Conservation (phyloP, 2,113 vertebrate species). For the Oriolus oriolus region DNA sequence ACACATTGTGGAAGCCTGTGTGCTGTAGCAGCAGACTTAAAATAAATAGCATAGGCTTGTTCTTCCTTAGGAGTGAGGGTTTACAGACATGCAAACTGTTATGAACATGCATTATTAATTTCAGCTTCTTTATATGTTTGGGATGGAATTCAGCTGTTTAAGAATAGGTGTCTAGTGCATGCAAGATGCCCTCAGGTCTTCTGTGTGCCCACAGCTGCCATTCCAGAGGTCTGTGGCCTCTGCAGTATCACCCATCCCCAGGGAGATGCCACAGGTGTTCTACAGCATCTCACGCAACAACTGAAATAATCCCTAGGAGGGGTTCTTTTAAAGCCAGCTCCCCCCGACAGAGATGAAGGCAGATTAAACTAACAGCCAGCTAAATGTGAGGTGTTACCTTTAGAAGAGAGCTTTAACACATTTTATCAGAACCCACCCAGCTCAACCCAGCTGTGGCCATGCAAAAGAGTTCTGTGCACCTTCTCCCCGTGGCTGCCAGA, state of each 20-base stretch:
- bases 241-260: background rate
- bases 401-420: background rate
- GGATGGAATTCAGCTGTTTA: background rate
- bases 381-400: background rate
- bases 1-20: fast-evolving
- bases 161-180: background rate
- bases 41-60: background rate
- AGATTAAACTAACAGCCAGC: background rate
- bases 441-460: background rate
- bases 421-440: background rate
- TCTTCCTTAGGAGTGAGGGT: background rate
- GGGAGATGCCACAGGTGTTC: background rate
- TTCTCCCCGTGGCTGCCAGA: background rate
- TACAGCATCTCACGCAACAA: background rate
- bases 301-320: background rate
- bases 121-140: background rate
- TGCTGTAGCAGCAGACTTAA: background rate
- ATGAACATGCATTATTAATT: background rate
- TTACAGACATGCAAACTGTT: background rate
- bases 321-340: background rate
- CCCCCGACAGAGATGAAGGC: background rate
- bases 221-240: background rate
- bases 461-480: background rate
- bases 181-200: background rate
- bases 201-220: background rate